phyloP scores from a whole-genome alignment of 1,140 invertebrate genomes.

The Sipha flava region DNA sequence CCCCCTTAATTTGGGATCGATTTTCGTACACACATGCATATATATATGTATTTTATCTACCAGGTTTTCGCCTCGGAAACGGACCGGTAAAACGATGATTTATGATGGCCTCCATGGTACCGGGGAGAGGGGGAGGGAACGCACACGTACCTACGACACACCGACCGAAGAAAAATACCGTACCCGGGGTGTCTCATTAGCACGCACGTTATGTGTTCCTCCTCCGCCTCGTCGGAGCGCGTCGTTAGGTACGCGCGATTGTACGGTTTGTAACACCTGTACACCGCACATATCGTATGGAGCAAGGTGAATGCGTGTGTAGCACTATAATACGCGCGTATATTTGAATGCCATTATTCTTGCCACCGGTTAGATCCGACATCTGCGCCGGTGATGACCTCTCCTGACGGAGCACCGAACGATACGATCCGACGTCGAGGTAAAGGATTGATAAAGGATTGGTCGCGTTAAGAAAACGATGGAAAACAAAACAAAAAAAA shows the following conservation, averaged over 20 bases:
- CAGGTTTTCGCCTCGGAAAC: neutral
- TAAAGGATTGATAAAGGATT: constrained; percentile 29
- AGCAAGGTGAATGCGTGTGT: no score
- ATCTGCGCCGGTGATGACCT: neutral
- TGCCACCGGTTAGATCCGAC: neutral
- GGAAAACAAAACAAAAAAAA: neutral
- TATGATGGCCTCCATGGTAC: neutral
- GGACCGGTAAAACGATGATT: constrained; percentile 22
- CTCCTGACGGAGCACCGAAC: neutral
- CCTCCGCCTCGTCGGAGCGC: no score
- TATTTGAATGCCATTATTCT: neutral
- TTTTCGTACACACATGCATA: no score
- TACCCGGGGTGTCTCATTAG: constrained; percentile 14
- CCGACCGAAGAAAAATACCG: constrained; percentile 4
- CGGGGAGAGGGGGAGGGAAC: neutral
- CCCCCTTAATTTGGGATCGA: no score
- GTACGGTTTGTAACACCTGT: constrained; percentile 23
- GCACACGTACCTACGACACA: neutral
- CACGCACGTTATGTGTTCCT: neutral
- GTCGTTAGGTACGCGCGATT: neutral
- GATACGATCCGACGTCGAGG: neutral
- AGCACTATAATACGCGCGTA: no score
- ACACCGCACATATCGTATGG: neutral
- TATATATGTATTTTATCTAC: neutral
- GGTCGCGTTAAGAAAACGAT: neutral